Percentiles rank a stretch among this genome's conserved stretches.
Conservation (phyloP, 2,797 vertebrate species). For the Galagoides demidoff region DNA sequence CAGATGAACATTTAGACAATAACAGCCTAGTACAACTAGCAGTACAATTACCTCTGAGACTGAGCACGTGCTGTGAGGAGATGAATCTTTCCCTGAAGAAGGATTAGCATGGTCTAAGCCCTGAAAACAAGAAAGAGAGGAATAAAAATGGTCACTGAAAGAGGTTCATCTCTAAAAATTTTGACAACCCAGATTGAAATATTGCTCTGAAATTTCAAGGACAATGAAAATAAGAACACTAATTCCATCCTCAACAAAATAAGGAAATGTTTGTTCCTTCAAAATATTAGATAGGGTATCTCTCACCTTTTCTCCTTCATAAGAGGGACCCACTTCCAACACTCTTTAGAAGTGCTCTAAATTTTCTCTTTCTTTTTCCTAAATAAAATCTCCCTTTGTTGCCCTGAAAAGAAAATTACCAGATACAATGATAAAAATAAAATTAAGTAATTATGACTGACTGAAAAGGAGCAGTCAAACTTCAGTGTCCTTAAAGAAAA, state of each 20-base stretch:
- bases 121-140: neutral
- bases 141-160: neutral
- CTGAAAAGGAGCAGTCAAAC: neutral
- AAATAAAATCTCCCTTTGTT: too few species aligned
- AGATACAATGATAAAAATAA: neutral
- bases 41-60: neutral
- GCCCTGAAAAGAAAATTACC: neutral
- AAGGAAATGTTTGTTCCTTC: neutral
- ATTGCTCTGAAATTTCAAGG: neutral
- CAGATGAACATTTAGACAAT: neutral
- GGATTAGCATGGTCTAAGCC: neutral
- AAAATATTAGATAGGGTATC: neutral
- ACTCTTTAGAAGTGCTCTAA: too few species aligned
- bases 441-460: neutral
- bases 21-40: neutral
- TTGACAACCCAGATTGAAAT: neutral
- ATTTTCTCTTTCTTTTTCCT: too few species aligned
- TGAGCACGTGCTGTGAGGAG: neutral
- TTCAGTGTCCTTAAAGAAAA: neutral
- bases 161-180: neutral
- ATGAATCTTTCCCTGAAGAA: neutral
- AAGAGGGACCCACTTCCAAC: too few species aligned
- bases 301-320: too few species aligned
- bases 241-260: neutral
- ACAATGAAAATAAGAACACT: neutral